phyloP scores from a whole-genome alignment of 2,888 invertebrate genomes.

The Magallana nippona region DNA sequence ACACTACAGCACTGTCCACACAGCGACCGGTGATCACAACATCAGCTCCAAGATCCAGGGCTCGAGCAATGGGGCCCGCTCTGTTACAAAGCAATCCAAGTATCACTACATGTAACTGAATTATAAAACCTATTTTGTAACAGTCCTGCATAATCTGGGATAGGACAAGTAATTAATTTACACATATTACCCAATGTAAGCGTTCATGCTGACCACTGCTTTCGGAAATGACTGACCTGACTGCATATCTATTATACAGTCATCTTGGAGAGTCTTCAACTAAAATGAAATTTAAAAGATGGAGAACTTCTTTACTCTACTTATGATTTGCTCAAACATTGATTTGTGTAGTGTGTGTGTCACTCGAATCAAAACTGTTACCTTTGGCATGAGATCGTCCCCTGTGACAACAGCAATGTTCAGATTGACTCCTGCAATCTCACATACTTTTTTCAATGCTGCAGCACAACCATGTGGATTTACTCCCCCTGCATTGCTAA shows the following conservation, averaged over 20 bases:
- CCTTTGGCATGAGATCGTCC: slow-evolving; percentile 80
- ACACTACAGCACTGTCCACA: slow-evolving; percentile 81
- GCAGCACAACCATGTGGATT: slow-evolving; percentile 81
- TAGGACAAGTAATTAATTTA: too few species aligned
- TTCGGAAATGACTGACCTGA: slow-evolving; percentile 73
- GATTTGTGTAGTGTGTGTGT: background rate
- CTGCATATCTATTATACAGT: slow-evolving; percentile 75
- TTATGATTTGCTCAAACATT: too few species aligned
- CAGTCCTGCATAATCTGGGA: too few species aligned
- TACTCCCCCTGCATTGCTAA: slow-evolving; percentile 82
- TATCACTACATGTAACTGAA: background rate
- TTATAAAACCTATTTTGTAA: background rate
- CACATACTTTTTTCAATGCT: slow-evolving; percentile 76
- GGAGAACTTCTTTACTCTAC: background rate
- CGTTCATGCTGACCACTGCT: slow-evolving; percentile 80
- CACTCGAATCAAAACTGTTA: slow-evolving; percentile 46
- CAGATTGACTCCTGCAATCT: slow-evolving; percentile 77
- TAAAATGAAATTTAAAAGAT: slow-evolving; percentile 52
- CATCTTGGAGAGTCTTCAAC: slow-evolving; percentile 67
- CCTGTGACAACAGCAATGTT: slow-evolving; percentile 81
- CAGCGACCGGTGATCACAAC: slow-evolving; percentile 82
- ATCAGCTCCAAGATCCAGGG: slow-evolving; percentile 81
- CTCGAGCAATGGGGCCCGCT: slow-evolving; percentile 80
- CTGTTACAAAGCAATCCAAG: slow-evolving; percentile 64
- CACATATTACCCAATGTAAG: slow-evolving; percentile 80